phyloP scores from a whole-genome alignment of 2,113 vertebrate genomes.

The Grammomys surdaster region DNA sequence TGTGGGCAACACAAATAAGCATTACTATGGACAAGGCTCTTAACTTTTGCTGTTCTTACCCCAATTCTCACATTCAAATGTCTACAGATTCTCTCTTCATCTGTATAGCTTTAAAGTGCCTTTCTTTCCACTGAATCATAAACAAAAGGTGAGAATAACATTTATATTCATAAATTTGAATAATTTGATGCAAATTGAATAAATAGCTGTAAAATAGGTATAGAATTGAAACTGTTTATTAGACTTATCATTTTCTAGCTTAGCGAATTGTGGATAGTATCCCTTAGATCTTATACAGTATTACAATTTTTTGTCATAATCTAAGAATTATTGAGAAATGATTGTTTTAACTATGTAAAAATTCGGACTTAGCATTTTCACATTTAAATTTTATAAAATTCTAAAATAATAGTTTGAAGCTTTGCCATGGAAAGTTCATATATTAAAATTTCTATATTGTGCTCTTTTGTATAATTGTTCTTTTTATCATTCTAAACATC shows the following conservation, averaged over 20 bases:
- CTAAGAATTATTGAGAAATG: background rate
- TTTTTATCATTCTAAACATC: background rate
- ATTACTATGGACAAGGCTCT: background rate
- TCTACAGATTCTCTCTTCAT: no score
- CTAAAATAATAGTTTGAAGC: background rate
- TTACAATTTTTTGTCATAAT: background rate
- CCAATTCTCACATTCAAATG: background rate
- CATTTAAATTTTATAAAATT: background rate
- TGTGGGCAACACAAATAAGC: rapidly evolving
- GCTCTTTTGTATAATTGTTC: background rate
- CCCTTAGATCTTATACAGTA: background rate
- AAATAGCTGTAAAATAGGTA: background rate
- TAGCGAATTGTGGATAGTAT: background rate
- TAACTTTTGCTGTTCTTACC: rapidly evolving
- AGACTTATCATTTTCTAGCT: background rate
- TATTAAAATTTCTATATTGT: background rate
- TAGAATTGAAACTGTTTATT: no score
- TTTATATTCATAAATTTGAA: background rate
- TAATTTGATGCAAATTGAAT: background rate
- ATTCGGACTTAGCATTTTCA: background rate
- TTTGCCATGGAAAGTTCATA: background rate
- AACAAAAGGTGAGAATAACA: background rate
- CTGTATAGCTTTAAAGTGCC: no score
- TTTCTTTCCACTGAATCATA: background rate
- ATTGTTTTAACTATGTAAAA: background rate